Percentiles rank a stretch among this genome's conserved stretches.
Evolutionary conservation across 1,140 invertebrate genomes (phyloP).

Genomic region (Philopotamus ludificatus): DNA sequence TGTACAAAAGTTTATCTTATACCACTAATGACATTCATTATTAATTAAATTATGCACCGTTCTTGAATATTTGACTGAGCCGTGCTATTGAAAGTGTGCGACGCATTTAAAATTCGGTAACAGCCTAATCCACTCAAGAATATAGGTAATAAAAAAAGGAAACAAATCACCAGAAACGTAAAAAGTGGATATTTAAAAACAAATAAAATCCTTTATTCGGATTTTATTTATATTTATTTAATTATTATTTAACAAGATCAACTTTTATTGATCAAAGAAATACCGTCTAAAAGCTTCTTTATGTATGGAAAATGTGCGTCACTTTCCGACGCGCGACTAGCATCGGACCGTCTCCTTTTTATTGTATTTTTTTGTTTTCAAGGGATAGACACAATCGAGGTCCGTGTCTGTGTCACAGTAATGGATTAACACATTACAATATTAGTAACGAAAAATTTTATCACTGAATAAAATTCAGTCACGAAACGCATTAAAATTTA

Average conservation of each 20-base stretch:
- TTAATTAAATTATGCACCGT: too few relatives aligned
- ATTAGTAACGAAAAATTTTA: slow-evolving; percentile 11
- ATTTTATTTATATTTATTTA: not conserved
- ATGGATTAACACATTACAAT: slow-evolving; percentile 37
- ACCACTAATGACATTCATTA: too few relatives aligned
- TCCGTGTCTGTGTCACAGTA: slow-evolving; percentile 29
- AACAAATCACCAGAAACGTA: not conserved
- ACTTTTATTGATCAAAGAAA: slow-evolving; percentile 19
- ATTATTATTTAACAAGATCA: not conserved
- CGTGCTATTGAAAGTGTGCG: not conserved
- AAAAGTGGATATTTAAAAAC: slow-evolving; percentile 21
- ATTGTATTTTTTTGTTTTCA: slow-evolving; percentile 6
- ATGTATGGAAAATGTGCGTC: slow-evolving; percentile 15
- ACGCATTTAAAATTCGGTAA: slow-evolving; percentile 10
- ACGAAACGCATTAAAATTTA: too few relatives aligned
- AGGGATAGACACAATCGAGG: slow-evolving; percentile 11
- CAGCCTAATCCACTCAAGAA: slow-evolving; percentile 26
- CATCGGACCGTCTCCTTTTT: not conserved
- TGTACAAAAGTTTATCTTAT: too few relatives aligned
- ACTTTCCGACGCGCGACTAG: not conserved
- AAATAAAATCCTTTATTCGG: not conserved
- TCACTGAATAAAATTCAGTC: too few relatives aligned
- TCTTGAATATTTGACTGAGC: not conserved
- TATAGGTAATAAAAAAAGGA: slow-evolving; percentile 17
- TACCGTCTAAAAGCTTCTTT: slow-evolving; percentile 20